Percentiles rank a stretch among this genome's conserved stretches.
phyloP scores from a whole-genome alignment of 1,140 invertebrate species.

The Drosophila subpulchrella region DNA sequence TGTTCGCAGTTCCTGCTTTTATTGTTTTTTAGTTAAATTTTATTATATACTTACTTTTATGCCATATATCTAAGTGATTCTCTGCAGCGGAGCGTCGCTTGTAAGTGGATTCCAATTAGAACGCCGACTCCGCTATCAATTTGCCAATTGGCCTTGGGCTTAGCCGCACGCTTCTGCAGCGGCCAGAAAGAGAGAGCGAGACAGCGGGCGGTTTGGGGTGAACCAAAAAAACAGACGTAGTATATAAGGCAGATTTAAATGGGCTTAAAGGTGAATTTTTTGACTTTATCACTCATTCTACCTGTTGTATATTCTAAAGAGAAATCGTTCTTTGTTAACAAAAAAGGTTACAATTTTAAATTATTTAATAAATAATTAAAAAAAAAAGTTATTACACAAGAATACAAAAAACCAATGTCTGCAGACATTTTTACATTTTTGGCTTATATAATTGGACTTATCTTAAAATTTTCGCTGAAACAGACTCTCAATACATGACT shows the following conservation, averaged over 20 bases:
- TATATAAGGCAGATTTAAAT: background rate
- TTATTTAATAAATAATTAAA: no score
- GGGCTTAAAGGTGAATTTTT: no score
- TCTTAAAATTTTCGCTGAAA: no score
- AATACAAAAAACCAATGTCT: no score
- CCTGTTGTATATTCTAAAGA: background rate
- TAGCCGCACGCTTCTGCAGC: slow-evolving; percentile 40
- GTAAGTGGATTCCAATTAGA: slow-evolving; percentile 55
- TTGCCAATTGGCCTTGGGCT: slow-evolving; percentile 40
- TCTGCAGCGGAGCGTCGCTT: slow-evolving; percentile 25
- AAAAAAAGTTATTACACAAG: no score
- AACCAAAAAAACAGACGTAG: background rate
- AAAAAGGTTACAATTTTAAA: no score
- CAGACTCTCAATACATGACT: no score
- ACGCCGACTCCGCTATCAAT: slow-evolving; percentile 36
- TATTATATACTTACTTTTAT: slow-evolving; percentile 1
- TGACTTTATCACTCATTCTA: background rate
- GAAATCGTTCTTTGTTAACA: background rate
- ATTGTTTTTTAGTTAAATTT: background rate
- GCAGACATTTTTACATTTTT: no score
- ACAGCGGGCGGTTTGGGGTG: background rate
- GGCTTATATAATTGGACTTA: no score
- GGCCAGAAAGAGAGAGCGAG: slow-evolving; percentile 4
- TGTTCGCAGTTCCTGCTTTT: slow-evolving; percentile 48
- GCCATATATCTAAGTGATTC: slow-evolving; percentile 11